Evolutionary conservation across 2,797 vertebrate species (phyloP), one percentile per base, ranked within the genome.

Genomic region (Masticophis lateralis): DNA sequence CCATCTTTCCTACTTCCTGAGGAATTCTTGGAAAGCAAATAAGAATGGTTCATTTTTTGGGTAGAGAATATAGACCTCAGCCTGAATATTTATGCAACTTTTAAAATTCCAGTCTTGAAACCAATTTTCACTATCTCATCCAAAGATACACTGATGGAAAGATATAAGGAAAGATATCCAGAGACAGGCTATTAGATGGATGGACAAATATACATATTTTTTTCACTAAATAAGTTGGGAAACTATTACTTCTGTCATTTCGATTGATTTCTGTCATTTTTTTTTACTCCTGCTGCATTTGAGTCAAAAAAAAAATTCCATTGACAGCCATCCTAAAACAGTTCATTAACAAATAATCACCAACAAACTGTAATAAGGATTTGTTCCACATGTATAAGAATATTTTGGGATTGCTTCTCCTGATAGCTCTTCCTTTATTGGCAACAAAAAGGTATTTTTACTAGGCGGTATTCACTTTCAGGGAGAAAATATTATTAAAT

Each of bases 331-430:
- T 63, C 51, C n/a, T 56, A 56, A 61, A 61, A 28, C 28, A 51
- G 2, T 51, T 69, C 20, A 53, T 53, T 90, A 12, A 7, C 16
- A 9, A 66, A 63, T 90, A 66, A 90, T 43, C 6, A 16, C 43
- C 18, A 55, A 22, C 9, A 27, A 51, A 12, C 22, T 22, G 7
- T 47, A 63, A 4, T 63, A 47, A 47, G 13, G 28, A 60, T 63
- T 89, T 43, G 22, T 61, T 60, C 13, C 57, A 37, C 10, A 22
- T 28, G 8, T 47, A 27, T 61, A 47, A 18, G 28, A 27, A 55
- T 37, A 28, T 69, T 22, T 56, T 60, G 79, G 90, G 57, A 5
- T 32, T 37, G 20, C 4, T 95, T 95, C 92, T 43, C 92, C 91
- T 66, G 87, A 56, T 22, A 53, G 12, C 14, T 92, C 22, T 14